Conservation (phyloP, 2,888 invertebrate genomes). For the Cataglyphis rosenhaueri region DNA sequence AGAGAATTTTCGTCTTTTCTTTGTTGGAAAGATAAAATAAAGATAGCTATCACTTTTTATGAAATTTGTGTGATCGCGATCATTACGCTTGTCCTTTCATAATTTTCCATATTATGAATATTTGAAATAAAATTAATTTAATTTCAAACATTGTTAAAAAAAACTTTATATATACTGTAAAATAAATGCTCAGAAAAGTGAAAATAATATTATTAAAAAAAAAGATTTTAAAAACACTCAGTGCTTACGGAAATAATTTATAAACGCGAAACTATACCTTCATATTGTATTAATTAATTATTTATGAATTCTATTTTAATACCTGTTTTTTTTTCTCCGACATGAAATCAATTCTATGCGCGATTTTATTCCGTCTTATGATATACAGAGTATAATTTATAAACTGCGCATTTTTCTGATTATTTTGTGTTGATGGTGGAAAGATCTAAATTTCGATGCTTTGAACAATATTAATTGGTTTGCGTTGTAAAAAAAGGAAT, state of each 20-base stretch:
- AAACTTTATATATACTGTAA: background rate
- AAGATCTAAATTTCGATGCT: background rate
- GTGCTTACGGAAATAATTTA: background rate
- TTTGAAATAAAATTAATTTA: background rate
- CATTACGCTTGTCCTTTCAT: slow-evolving; percentile 39
- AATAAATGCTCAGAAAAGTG: background rate
- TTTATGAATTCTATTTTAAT: background rate
- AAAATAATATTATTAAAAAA: background rate
- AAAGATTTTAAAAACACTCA: background rate
- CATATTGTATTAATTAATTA: background rate
- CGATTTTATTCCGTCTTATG: background rate
- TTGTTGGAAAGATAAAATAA: slow-evolving; percentile 9
- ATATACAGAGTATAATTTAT: background rate
- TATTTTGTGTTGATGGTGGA: background rate
- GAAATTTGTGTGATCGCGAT: slow-evolving; percentile 10
- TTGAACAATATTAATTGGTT: background rate
- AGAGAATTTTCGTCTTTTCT: slow-evolving; percentile 3
- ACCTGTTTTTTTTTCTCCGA: background rate
- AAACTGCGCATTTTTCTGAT: slow-evolving; percentile 5
- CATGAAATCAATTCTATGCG: background rate
- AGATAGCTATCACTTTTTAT: slow-evolving; percentile 35
- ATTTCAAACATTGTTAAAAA: slow-evolving; percentile 6
- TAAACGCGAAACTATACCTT: background rate
- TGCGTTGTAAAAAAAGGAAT: too few relatives aligned
- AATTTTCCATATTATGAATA: background rate